Conservation (phyloP, 2,797 vertebrate genomes). For the Macropodus opercularis region DNA sequence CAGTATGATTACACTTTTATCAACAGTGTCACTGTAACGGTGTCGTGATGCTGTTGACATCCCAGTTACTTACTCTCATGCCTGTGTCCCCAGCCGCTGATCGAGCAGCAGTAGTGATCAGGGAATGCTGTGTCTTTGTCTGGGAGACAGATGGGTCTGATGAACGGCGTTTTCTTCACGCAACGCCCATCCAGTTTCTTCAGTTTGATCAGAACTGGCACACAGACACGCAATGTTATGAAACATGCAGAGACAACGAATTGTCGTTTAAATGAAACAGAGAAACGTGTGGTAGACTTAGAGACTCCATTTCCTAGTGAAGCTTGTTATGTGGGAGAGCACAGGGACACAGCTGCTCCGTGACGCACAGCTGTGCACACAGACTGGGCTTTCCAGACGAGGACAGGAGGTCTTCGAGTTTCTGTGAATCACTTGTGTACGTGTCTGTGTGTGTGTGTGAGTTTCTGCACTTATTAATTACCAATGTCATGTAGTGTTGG, state of each 20-base stretch:
- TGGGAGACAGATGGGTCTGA: constrained; percentile 92
- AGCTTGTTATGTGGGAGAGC: constrained; percentile 28
- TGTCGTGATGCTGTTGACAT: background rate
- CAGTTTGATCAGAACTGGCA: constrained; percentile 89
- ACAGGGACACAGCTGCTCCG: constrained; percentile 66
- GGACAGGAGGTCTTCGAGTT: constrained; percentile 40
- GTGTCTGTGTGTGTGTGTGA: constrained; percentile 23
- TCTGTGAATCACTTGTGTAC: constrained; percentile 52
- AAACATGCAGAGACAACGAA: background rate
- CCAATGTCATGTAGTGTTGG: constrained; percentile 93
- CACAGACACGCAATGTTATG: constrained; percentile 9
- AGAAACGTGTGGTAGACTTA: constrained; percentile 34
- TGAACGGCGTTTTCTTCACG: constrained; percentile 85
- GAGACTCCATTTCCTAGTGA: constrained; percentile 20
- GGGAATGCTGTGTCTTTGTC: constrained; percentile 81
- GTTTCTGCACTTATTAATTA: constrained; percentile 62
- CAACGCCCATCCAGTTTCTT: constrained; percentile 89
- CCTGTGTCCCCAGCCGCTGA: constrained; percentile 92
- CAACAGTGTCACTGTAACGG: too few relatives aligned
- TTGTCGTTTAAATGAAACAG: background rate
- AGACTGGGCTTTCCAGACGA: constrained; percentile 38
- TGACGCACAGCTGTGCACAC: constrained; percentile 70
- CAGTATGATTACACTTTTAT: too few relatives aligned
- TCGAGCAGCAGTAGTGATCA: constrained; percentile 84
- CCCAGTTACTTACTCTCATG: constrained; percentile 85